Conservation (phyloP, 2,888 invertebrate species). For the Xanthia togata region DNA sequence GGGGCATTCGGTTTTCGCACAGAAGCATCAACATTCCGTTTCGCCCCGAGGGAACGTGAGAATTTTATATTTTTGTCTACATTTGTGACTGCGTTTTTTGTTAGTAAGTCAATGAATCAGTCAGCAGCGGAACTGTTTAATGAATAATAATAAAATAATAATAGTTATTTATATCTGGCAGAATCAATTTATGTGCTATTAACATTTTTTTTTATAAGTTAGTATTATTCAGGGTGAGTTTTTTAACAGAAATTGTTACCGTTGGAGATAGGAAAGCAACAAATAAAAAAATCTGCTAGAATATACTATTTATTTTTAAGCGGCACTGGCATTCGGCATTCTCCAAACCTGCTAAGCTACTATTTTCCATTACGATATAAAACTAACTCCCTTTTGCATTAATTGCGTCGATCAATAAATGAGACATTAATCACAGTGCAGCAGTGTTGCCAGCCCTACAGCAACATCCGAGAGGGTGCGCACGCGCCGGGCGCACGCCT, state of each 20-base stretch:
- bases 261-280: no score
- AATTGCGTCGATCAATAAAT: slow-evolving; percentile 17
- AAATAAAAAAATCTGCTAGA: no score
- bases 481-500: slow-evolving; percentile 63
- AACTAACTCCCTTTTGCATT: not conserved
- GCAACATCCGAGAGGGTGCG: slow-evolving; percentile 55
- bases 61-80: not conserved
- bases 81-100: not conserved
- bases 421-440: slow-evolving; percentile 4
- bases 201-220: no score
- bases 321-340: no score
- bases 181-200: no score
- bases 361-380: not conserved
- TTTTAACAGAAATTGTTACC: not conserved
- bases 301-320: no score
- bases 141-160: no score
- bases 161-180: no score
- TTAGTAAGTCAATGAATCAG: not conserved
- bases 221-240: not conserved
- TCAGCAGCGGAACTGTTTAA: no score
- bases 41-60: no score
- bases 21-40: not conserved
- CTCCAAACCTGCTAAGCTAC: not conserved
- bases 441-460: slow-evolving; percentile 52
- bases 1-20: not conserved